phyloP scores from a whole-genome alignment of 92 coral and sea anemone genomes.

The Actinostola sp. region DNA sequence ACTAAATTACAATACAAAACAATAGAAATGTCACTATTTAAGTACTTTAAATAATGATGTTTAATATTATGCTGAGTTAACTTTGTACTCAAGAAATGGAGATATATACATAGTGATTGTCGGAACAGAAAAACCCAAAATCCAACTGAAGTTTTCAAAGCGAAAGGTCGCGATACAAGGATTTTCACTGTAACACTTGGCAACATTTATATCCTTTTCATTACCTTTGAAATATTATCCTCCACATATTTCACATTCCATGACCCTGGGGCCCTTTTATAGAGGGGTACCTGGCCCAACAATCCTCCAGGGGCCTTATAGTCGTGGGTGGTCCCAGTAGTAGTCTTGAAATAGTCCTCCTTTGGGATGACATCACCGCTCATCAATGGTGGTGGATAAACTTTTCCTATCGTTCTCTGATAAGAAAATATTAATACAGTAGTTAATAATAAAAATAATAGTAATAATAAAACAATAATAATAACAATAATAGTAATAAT shows the following conservation, averaged over 20 bases:
- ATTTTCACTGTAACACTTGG: no score
- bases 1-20: no score
- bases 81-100: no score
- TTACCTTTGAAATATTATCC: slow-evolving; percentile 89
- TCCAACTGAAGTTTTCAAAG: no score
- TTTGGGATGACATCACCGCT: slow-evolving; percentile 62
- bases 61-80: no score
- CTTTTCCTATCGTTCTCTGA: slow-evolving; percentile 80
- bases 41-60: no score
- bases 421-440: neutral
- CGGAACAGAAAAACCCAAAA: no score
- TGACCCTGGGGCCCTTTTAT: slow-evolving; percentile 93
- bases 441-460: neutral
- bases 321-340: slow-evolving; percentile 94
- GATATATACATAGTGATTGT: no score
- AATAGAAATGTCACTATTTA: no score
- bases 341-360: slow-evolving; percentile 78
- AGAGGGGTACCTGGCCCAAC: slow-evolving; percentile 65
- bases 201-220: no score
- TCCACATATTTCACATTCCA: slow-evolving; percentile 93
- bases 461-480: neutral
- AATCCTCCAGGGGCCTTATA: slow-evolving; percentile 85
- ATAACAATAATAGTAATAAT: neutral
- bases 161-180: no score
- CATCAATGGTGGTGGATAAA: slow-evolving; percentile 74